Evolutionary conservation across 2,113 vertebrate species (phyloP).

Genomic region (Zapus hudsonius): DNA sequence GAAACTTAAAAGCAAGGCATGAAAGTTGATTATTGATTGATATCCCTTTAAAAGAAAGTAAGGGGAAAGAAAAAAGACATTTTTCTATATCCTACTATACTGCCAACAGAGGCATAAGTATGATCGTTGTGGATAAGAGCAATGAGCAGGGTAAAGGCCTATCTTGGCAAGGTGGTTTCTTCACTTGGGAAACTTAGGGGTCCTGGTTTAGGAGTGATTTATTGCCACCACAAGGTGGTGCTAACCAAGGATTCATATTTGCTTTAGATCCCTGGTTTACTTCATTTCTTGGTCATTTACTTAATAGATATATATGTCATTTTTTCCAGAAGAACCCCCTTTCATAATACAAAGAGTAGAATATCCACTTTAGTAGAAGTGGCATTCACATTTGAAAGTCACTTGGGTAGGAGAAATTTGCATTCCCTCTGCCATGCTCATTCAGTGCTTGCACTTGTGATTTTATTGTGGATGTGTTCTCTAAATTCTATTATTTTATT

Average conservation of each 20-base stretch:
- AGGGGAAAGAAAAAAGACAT: background rate
- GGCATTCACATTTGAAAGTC: slow-evolving; percentile 39
- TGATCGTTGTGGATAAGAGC: slow-evolving; percentile 61
- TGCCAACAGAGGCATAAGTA: slow-evolving; percentile 28
- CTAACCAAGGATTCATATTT: background rate
- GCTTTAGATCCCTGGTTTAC: background rate
- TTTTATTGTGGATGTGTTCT: slow-evolving; percentile 49
- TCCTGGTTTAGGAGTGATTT: background rate
- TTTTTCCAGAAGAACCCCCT: background rate
- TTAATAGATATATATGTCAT: background rate
- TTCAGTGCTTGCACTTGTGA: slow-evolving; percentile 4
- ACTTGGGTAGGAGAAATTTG: slow-evolving; percentile 29
- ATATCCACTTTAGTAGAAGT: slow-evolving; percentile 28
- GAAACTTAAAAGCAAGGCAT: too few species aligned
- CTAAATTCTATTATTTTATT: slow-evolving; percentile 57
- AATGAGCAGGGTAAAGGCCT: slow-evolving; percentile 59
- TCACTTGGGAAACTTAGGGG: background rate
- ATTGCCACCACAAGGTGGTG: background rate
- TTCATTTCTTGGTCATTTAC: slow-evolving; percentile 25
- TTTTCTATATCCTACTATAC: background rate
- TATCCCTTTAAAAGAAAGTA: background rate
- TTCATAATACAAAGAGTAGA: slow-evolving; percentile 52
- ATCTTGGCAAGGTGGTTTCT: slow-evolving; percentile 18
- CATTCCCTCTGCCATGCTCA: slow-evolving; percentile 16
- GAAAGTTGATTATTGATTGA: background rate